Evolutionary conservation across 2,113 vertebrate species (phyloP), one percentile per base, ranked within the genome.

Genomic region (Oplegnathus fasciatus): DNA sequence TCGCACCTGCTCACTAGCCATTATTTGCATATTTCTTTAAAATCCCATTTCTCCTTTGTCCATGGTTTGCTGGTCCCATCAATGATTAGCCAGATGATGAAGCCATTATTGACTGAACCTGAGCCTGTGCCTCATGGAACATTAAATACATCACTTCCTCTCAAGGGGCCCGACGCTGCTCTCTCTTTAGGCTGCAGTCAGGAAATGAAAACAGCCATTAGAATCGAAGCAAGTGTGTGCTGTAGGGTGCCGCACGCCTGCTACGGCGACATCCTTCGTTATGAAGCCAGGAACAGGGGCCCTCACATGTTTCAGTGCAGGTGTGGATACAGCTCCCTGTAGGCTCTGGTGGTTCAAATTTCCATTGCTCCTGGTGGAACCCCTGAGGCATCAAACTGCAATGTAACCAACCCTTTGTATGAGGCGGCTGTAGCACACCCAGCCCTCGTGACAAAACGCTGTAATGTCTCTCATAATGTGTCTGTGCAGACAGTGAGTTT

Each of bases 131-230:
- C 86, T 94, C 88, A 80, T 91, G 88, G 91, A 94, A 94, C 91
- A 94, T 94, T 93, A 93, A 93, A 94, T 91, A 91, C 88, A 93
- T 93, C 85, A 89, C 84, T 91, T 94, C 91, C 91, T 93, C 92
- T 92, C 93, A 60, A 57, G 84, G 82, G 91, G 83, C 82, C 73
- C 44, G 2, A 71, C 50, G 30, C 73, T 14, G 87, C 87, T 86
- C 87, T 87, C 78, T 79, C 84, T 82, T 84, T 15, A 80, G 60
- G 75, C 83, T 88, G 74, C 86, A 85, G 85, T 70, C 87, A 87
- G 94, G 91, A 92, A 93, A 91, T 90, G 85, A 90, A 92, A 88
- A 82, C 72, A 89, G 88, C 85, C 90, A 83, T 91, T 89, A 88
- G 80, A 86, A 73, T 69, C 6, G 40, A 75, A 86, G 57, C 24